Base-by-base conservation (phyloP, 1,140 invertebrate genomes). In the Ostrea denselamellosa region DNA sequence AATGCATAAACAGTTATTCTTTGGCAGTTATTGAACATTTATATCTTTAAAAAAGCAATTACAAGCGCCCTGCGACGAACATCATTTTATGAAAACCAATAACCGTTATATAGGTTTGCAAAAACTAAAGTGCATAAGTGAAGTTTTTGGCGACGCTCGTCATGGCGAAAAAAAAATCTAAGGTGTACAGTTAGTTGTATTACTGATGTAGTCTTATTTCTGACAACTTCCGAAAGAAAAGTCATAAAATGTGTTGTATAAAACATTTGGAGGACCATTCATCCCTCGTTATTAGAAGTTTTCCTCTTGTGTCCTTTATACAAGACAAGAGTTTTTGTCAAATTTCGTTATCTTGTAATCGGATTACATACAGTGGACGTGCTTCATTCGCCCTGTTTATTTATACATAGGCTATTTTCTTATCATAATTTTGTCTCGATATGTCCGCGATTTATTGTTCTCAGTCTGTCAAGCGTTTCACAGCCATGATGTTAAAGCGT, bases 401-500 rank as follows among this genome's bases (percentile, higher is more conserved):
- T 77, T 77, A 77, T 77, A 77, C 68, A 77, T 77, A 25, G 68
- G 68, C 68, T 77, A 77, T 77, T 77, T 77, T 77, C 68, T 77
- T 77, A 77, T 77, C 68, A 77, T 77, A 77, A 77, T 77, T 77
- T 77, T 77, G 68, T 77, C 68, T 77, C 68, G 28, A 77, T 77
- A 77, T 77, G 25, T 77, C 25, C 68, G 28, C 68, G 68, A 77
- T 77, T 77, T 77, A 77, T 77, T 77, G 68, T 77, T 77, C 68
- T 22, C 25, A 77, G 68, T 77, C 14, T 77, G 68, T 34, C 68
- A 77, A 77, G 68, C 68, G 68, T 77, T 77, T 77, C 68, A 77
- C 68, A 77, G 68, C 68, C 68, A 77, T 77, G 68, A 77, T 77
- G 68, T 77, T 77, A 77, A 77, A 77, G 68, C 68, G 68, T 77